Evolutionary conservation across 2,888 invertebrate species (phyloP).

Genomic region (Hirtodrosophila duncani): DNA sequence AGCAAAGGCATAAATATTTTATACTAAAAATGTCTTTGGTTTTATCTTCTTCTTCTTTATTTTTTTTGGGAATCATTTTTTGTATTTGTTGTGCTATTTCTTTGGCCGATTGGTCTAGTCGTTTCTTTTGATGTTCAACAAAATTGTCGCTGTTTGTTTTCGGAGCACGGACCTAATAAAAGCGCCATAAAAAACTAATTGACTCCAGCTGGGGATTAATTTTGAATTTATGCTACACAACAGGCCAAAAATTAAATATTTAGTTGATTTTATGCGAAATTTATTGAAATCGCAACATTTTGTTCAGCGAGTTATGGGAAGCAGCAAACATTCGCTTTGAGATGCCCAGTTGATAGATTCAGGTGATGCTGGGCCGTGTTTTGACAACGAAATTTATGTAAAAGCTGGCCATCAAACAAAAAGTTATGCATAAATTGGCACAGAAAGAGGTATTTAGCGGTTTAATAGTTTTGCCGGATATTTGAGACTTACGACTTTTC

Average conservation of each 20-base stretch:
- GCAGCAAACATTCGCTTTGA: constrained; percentile 10
- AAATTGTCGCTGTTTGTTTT: constrained; percentile 5
- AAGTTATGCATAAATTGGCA: constrained; percentile 56
- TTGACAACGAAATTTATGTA: constrained; percentile 33
- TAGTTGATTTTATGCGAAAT: constrained; percentile 57
- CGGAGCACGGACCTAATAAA: constrained; percentile 43
- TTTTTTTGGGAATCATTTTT: too few species aligned
- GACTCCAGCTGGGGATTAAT: constrained; percentile 60
- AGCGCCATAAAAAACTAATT: constrained; percentile 69
- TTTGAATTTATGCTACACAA: constrained; percentile 71
- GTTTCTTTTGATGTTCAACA: constrained; percentile 6
- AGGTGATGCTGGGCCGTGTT: constrained; percentile 10
- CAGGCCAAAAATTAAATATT: constrained; percentile 60
- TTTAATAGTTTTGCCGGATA: constrained; percentile 38
- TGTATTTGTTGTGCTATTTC: too few species aligned
- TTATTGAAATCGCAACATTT: constrained; percentile 52
- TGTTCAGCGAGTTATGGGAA: constrained; percentile 45
- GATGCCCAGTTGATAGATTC: constrained; percentile 49
- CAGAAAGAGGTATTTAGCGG: constrained; percentile 39
- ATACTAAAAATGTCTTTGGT: constrained; percentile 39
- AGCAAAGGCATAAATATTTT: constrained; percentile 32
- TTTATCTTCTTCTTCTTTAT: too few species aligned
- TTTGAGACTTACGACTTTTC: constrained; percentile 4
- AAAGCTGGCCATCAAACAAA: constrained; percentile 30
- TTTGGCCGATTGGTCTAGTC: constrained; percentile 28